Percentiles rank a stretch among this genome's conserved stretches.
These are phyloP conservation scores for Crioceris asparagi DNA, from an alignment of 2,888 invertebrate genomes.

Conservation along the genomic window DNA sequence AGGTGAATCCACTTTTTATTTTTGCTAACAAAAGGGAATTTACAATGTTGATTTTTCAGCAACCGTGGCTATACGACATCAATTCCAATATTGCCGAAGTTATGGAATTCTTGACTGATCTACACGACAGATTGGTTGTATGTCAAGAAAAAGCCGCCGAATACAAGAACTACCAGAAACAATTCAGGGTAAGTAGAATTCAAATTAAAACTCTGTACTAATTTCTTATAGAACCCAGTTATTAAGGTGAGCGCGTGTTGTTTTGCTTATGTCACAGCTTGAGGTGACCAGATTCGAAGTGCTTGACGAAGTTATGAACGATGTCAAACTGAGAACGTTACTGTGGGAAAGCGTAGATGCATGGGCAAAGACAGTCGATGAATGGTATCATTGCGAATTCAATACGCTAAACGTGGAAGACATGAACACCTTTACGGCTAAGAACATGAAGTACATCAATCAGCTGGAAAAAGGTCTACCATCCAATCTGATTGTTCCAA, in stretches of 20 bases:
- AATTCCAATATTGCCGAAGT: conserved; percentile 60
- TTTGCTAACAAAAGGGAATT: neutral
- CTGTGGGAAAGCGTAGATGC: conserved; percentile 69
- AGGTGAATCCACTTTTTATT: conserved; percentile 17
- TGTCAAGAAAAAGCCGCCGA: conserved; percentile 61
- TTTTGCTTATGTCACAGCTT: too few relatives aligned
- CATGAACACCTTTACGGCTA: conserved; percentile 53
- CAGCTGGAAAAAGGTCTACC: conserved; percentile 80
- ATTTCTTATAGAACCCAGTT: neutral
- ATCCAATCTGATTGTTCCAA: conserved; percentile 65
- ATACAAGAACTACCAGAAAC: conserved; percentile 71
- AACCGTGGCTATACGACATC: conserved; percentile 62
- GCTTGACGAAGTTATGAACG: conserved; percentile 67
- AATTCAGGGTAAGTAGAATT: conserved; percentile 55
- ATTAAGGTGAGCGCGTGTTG: neutral
- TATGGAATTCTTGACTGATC: conserved; percentile 49
- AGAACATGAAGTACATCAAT: conserved; percentile 59
- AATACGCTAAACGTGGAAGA: conserved; percentile 61
- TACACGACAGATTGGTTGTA: conserved; percentile 50
- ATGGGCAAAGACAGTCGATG: conserved; percentile 56
- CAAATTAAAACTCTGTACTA: neutral
- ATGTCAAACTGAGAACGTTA: conserved; percentile 67
- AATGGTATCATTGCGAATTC: conserved; percentile 58
- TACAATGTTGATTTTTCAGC: conserved; percentile 39
- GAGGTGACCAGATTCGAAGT: conserved; percentile 75